Base-by-base conservation (phyloP, 2,888 invertebrate genomes). In the Hydrotaea diabolus region DNA sequence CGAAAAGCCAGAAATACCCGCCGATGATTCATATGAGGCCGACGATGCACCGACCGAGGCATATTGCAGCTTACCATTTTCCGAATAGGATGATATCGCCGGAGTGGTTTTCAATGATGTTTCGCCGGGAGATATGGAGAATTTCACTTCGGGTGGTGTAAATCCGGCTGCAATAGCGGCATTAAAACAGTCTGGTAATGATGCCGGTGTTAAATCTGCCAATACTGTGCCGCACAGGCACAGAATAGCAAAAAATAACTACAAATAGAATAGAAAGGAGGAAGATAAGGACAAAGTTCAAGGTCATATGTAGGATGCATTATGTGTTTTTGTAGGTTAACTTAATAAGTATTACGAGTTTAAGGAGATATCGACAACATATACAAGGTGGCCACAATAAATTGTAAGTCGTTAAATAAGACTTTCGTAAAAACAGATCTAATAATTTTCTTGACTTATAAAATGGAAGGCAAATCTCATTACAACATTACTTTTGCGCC, bases 111-210 rank as follows among this genome's bases (percentile, higher is more conserved):
- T 90, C 36, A 91, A 88, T 64, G 90, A 87, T 23, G 89, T 88
- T 26, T 89, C 86, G 13, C 89, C 90, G 8, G 92, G 90, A 31
- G 93, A 92, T 59, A 92, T 87, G 2, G 93, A 93, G 43, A 94
- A 92, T 88, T 94, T 94, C 1, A 94, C 91, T 23, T 93, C 89
- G 2, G 95, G 94, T 3, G 93, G 92, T 1, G 93, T 92, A 88
- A 94, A 94, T 2, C 94, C 94, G 23, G 92, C 90, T 11, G 86
- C 79, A 2, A 69, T 69, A 17, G 87, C 85, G 1, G 85, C 86
- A 76, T 90, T 90, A 31, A 92, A 88, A 82, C 92, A 92, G 43
- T 92, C 91, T 31, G 91, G 88, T 53, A 92, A 85, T 36, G 82
- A 66, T 77, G 39, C 8, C 23, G 88, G 88, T 57, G 90, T 88